Evolutionary conservation across 2,888 invertebrate genomes (phyloP).

Genomic region (Spodoptera picta): DNA sequence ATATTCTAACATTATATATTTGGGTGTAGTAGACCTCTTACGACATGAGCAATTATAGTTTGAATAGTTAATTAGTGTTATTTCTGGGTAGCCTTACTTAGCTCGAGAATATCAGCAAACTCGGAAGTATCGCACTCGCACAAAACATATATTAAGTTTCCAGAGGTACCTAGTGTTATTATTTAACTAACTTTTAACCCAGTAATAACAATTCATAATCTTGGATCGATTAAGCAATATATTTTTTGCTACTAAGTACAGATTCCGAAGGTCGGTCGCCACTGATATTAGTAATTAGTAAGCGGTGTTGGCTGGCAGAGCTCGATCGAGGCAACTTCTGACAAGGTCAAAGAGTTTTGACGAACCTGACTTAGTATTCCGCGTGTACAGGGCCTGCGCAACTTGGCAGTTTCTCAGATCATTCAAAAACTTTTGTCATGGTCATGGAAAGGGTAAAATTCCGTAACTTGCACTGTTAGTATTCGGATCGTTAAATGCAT

Average conservation of each 20-base stretch:
- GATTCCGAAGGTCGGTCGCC: slow-evolving; percentile 57
- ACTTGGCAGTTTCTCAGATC: slow-evolving; percentile 41
- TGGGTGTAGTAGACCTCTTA: background rate
- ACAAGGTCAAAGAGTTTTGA: slow-evolving; percentile 69
- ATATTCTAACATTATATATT: background rate
- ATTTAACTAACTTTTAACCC: slow-evolving; percentile 35
- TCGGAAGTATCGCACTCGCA: too few species aligned
- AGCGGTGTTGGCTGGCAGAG: slow-evolving; percentile 54
- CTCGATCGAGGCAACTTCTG: slow-evolving; percentile 59
- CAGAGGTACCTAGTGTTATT: slow-evolving; percentile 30
- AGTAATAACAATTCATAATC: slow-evolving; percentile 48
- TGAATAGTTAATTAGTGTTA: background rate
- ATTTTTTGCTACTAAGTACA: slow-evolving; percentile 52
- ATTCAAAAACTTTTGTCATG: slow-evolving; percentile 44
- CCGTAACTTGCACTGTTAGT: slow-evolving; percentile 43
- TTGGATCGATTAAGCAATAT: slow-evolving; percentile 55
- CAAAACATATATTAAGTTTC: slow-evolving; percentile 3
- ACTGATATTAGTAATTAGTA: slow-evolving; percentile 68
- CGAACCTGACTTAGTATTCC: slow-evolving; percentile 68
- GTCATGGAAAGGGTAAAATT: slow-evolving; percentile 49
- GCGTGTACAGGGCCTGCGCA: slow-evolving; percentile 49
- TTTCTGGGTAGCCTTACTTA: background rate
- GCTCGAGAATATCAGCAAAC: too few species aligned
- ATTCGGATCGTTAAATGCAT: slow-evolving; percentile 42
- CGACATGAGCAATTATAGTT: background rate